Evolutionary conservation across 92 coral and sea anemone species (phyloP).

Genomic region (Isaurus tuberculatus): DNA sequence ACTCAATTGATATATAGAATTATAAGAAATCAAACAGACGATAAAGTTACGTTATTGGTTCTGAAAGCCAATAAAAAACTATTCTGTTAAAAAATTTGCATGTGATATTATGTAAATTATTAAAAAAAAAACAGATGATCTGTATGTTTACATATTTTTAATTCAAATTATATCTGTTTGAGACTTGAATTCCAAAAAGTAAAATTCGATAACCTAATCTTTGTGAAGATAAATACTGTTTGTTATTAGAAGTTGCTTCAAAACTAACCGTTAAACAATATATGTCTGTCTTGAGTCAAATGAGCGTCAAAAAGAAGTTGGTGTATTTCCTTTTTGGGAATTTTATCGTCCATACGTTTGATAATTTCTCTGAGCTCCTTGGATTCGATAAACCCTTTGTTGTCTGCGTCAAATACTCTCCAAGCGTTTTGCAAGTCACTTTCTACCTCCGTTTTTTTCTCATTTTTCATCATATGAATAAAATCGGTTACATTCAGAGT

Average conservation of each 20-base stretch:
- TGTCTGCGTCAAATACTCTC: conserved; percentile 78
- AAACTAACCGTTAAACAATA: conserved; percentile 70
- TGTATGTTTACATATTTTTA: too few species aligned
- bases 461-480: conserved; percentile 73
- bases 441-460: conserved; percentile 68
- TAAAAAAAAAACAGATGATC: too few species aligned
- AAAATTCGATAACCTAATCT: background rate
- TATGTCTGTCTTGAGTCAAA: conserved; percentile 63
- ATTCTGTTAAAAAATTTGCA: too few species aligned
- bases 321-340: conserved; percentile 56
- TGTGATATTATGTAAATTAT: too few species aligned
- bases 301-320: conserved; percentile 62
- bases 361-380: conserved; percentile 67
- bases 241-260: background rate
- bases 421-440: conserved; percentile 72
- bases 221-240: background rate
- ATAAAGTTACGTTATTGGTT: too few species aligned
- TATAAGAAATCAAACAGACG: too few species aligned
- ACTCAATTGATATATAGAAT: too few species aligned
- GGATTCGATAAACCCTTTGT: conserved; percentile 77
- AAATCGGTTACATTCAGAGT: conserved; percentile 64
- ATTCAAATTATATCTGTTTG: background rate
- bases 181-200: conserved; percentile 27
- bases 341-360: conserved; percentile 60
- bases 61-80: too few species aligned